A percentile compares a stretch with the other conserved stretches of the same genome.
phyloP scores from a whole-genome alignment of 92 coral and sea anemone genomes.

The Epizoanthus scotinus region DNA sequence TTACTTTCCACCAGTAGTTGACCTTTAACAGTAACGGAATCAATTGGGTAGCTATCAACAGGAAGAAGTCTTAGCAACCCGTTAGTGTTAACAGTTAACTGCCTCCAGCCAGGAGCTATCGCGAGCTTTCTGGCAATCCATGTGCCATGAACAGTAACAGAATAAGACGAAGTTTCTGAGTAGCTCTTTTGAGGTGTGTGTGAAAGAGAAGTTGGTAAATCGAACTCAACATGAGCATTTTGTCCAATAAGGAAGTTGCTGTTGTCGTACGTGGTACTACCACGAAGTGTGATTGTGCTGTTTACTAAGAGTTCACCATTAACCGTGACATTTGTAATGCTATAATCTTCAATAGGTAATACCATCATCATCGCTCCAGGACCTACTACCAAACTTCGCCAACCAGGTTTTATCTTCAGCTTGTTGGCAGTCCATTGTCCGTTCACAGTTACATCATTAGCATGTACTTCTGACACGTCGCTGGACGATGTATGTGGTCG shows the following conservation, averaged over 20 bases:
- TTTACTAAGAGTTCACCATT: conserved; percentile 38
- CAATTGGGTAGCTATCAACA: conserved; percentile 4
- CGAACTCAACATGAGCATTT: conserved; percentile 55
- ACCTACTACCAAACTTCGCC: conserved; percentile 41
- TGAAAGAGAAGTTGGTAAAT: conserved; percentile 20
- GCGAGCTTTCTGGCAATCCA: conserved; percentile 28
- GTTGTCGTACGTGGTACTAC: conserved; percentile 9
- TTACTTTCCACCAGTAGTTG: conserved; percentile 28
- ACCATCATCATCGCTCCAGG: conserved; percentile 28
- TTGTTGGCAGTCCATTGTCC: conserved; percentile 37
- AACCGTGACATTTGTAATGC: conserved; percentile 19
- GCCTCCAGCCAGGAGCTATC: conserved; percentile 19
- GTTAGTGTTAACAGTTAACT: neutral
- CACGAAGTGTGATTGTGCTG: conserved; percentile 27
- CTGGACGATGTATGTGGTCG: neutral
- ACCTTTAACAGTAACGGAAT: conserved; percentile 16
- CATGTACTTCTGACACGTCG: conserved; percentile 21
- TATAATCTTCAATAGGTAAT: conserved; percentile 18
- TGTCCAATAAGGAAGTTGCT: conserved; percentile 53
- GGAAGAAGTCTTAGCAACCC: conserved; percentile 23
- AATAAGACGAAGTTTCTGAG: conserved; percentile 22
- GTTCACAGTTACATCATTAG: conserved; percentile 32
- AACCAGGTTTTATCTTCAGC: conserved; percentile 38
- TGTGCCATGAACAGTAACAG: conserved; percentile 25
- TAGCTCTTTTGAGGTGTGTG: conserved; percentile 13